Evolutionary conservation across 2,888 invertebrate species (phyloP), one percentile per base, ranked within the genome.

Genomic region (Drosophila formosana): DNA sequence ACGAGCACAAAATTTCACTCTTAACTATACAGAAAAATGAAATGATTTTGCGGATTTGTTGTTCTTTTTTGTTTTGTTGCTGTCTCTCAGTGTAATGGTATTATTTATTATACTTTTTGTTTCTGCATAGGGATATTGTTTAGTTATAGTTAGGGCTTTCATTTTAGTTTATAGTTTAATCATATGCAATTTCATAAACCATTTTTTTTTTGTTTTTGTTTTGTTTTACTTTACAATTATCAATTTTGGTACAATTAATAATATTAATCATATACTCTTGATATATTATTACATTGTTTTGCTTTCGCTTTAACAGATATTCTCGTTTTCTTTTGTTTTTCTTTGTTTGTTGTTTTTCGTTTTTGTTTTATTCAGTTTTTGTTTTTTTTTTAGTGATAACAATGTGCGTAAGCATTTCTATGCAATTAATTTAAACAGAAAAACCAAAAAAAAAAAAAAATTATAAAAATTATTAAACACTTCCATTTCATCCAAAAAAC

Each of bases 201-300:
- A 41, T 82, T 76, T 71, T 41, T 50, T 60, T 49, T 41, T 62
- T 61, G 8, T 63, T 43, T 63, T 63, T 18, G 67, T 46, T 43
- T 63, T 63, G 18, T 70, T 46, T 58, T 68, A 73, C 72, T 79
- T 89, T 87, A 80, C 83, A 84, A 52, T 80, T 83, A 82, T 88
- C 80, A 85, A 84, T 85, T 85, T 83, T 87, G 81, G 75, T 87
- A 87, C 79, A 90, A 79, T 85, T 80, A 82, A 78, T 82, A 79
- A 74, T 81, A 77, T 82, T 79, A 58, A 70, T 82, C 62, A 74
- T 78, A 78, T 85, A 75, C 56, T 57, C 45, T 75, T 63, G 64
- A 68, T 69, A 58, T 68, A 72, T 65, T 73, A 53, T 70, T 76
- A 79, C 67, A 73, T 77, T 58, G 67, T 53, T 41, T 51, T 51